Evolutionary conservation across 2,113 vertebrate genomes (phyloP).

Genomic region (Syngnathus floridae): DNA sequence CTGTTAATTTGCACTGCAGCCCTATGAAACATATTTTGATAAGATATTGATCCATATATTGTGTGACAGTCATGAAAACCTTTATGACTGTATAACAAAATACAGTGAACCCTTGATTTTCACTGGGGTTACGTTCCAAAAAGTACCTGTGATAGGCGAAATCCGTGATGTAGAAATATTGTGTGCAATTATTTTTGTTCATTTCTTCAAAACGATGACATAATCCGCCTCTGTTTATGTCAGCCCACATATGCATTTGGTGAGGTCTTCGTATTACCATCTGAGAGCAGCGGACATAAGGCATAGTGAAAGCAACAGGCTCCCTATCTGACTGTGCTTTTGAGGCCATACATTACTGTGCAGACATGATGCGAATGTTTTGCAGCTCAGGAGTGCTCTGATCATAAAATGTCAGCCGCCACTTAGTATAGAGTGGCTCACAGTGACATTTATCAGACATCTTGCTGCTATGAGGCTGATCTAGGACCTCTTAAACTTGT

Average conservation of each 20-base stretch:
- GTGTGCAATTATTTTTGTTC: no score
- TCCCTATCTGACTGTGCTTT: not conserved
- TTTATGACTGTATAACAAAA: conserved; percentile 15
- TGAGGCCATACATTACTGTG: conserved; percentile 20
- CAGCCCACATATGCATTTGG: not conserved
- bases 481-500: conserved; percentile 1
- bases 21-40: conserved; percentile 31
- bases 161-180: not conserved
- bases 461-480: conserved; percentile 16
- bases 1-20: conserved; percentile 46
- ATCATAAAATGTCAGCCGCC: conserved; percentile 50
- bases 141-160: no score
- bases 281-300: not conserved
- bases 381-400: conserved; percentile 23
- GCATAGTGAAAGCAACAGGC: conserved; percentile 20
- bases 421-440: conserved; percentile 27
- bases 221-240: not conserved
- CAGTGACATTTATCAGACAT: conserved; percentile 38
- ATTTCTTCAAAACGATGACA: not conserved
- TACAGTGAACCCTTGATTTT: no score
- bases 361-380: conserved; percentile 17
- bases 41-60: conserved; percentile 33
- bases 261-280: not conserved
- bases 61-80: conserved; percentile 29
- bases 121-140: no score